Base-by-base conservation (phyloP, 2,113 vertebrate species). In the Pseudorasbora parva region DNA sequence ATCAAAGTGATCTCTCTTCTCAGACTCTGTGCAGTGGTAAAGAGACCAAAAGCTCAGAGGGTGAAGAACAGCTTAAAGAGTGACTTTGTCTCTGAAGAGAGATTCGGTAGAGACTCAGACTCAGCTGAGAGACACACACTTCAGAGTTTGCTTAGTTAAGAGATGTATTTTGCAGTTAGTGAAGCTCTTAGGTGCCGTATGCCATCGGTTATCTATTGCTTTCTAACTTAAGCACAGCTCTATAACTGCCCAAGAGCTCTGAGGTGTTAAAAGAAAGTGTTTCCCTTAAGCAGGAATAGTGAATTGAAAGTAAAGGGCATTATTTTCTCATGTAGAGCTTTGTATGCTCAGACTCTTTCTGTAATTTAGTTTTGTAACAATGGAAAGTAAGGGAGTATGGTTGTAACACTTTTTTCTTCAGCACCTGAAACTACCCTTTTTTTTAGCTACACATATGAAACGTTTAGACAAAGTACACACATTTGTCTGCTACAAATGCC, bases 1-100 rank as follows among this genome's bases (percentile, higher is more conserved):
- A 49, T 80, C 59, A 74, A 54, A 84, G 85, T 66, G 47, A 74
- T 80, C 57, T 75, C 78, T 78, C 66, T 78, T 43, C 56, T 23
- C 66, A 27, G 54, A 21, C 8, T 73, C 12, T 56, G 73, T 68
- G 78, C 64, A 66, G 78, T 54, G 41, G 51, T 71, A 68, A 80
- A 45, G 41, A 78, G 76, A 78, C 56, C 74, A 41, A 41, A 56
- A 59, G 41, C 41, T 80, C 11, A 41, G 59, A 51, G 82, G n/a
- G 43, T 78, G 47, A 56, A 41, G 73, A 72, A 82, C 11, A 47
- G 83, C 83, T 79, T 72, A 72, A 21, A 72, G 41, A 45, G 64
- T 37, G 11, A 78, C 76, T 72, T 60, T 60, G 25, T 80, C 49
- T 85, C 84, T 68, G 60, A 54, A 43, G 54, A 84, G 60, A 78